Conservation (phyloP, 2,113 vertebrate species). For the Pterophyllum scalare region DNA sequence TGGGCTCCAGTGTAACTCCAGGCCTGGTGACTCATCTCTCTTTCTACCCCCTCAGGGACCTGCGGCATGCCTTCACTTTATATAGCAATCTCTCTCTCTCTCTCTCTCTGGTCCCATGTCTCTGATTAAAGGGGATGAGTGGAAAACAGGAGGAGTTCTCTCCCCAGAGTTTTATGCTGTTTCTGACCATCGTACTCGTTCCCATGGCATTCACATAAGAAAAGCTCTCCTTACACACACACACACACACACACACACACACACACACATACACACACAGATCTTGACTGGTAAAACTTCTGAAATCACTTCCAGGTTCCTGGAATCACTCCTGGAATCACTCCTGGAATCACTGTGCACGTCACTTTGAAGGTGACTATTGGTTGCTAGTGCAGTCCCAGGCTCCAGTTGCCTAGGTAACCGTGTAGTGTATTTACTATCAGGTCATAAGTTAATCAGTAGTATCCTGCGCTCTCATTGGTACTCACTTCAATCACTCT, state of each 20-base stretch:
- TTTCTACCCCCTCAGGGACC: conserved; percentile 48
- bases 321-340: too few relatives aligned
- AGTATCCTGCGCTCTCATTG: too few relatives aligned
- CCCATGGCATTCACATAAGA: conserved; percentile 42
- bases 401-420: too few relatives aligned
- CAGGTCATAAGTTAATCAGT: too few relatives aligned
- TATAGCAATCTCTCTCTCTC: conserved; percentile 68
- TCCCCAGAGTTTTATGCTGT: conserved; percentile 50
- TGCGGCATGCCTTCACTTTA: conserved; percentile 77
- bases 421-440: too few relatives aligned
- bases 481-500: too few relatives aligned
- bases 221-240: neutral
- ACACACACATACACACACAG: neutral
- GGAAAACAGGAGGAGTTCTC: conserved; percentile 54
- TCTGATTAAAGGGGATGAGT: conserved; percentile 60
- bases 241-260: too few relatives aligned
- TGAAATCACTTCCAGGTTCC: too few relatives aligned
- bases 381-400: too few relatives aligned
- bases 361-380: too few relatives aligned
- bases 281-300: neutral
- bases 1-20: conserved; percentile 36
- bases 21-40: conserved; percentile 61
- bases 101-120: conserved; percentile 35
- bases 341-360: too few relatives aligned
- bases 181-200: conserved; percentile 48